Evolutionary conservation across 2,888 invertebrate genomes (phyloP), one percentile per base, ranked within the genome.

Genomic region (Monopis laevigella): DNA sequence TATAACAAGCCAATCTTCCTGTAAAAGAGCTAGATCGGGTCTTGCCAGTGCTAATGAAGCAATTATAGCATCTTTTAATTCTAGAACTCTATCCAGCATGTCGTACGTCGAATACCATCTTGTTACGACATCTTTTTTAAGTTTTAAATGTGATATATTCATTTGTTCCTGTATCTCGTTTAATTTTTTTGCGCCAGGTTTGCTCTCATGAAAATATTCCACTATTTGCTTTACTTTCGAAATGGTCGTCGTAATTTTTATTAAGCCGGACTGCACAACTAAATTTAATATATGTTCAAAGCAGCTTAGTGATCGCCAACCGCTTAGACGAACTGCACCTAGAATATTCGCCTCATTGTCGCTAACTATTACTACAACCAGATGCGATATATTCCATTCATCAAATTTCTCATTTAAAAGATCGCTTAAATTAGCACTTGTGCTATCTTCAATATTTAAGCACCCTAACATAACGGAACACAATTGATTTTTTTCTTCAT

Each of bases 41-140:
- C 43, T 18, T 36, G 27, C 13, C 24, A 52, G 26, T 16, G 51
- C 51, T 1, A 54, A 7, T 0, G 54, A 52, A 2, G 47, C 40
- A 1, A 49, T 51, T 2, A 52, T 28, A 1, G 48, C 45, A 14
- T 52, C 46, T 38, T 53, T 55, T 2, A 49, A 12, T 35, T 8
- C 35, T 5, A 48, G 7, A 1, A 52, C 5, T 4, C 51, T 19
- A 1, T 24, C 11, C 0, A 52, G 18, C 53, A 51, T 50, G 7
- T 52, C 51, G 17, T 46, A 54, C 0, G 48, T 48, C 2, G 51
- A 54, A 32, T 53, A 51, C 54, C 54, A 51, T 2, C 52, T 24
- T 1, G 51, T 50, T 1, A 26, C 6, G 2, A 49, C 47, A 21
- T 53, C 50, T 39, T 54, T 53, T 32, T 55, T 55, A 1, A 55